Evolutionary conservation across 1,140 invertebrate species (phyloP), one percentile per base, ranked within the genome.

Genomic region (Geopemphigus sp.): DNA sequence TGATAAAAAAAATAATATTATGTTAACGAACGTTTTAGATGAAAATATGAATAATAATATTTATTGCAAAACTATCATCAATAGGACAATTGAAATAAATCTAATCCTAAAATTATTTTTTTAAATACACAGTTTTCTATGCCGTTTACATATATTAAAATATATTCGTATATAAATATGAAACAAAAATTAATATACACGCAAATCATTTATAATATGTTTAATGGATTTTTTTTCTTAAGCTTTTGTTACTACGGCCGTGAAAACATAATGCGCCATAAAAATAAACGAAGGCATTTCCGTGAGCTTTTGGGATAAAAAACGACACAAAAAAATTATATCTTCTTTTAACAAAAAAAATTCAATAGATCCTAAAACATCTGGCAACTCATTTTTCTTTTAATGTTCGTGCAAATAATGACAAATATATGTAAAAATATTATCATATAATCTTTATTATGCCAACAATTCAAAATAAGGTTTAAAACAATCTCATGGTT

Each of bases 141-240:
- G 5, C 22, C 12, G n/a, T 68, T 68, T 68, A 68, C 19, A 5
- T 45, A 22, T 24, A 12, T 66, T n/a, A 68, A 68, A 2, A 68
- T 24, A 47, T 68, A 64, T 47, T 14, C n/a, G 22, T 66, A 39
- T 39, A 39, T 47, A 8, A 12, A 45, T 66, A 6, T 64, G n/a
- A 39, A 4, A n/a, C 24, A 68, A 17, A 47, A 22, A 68, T n/a
- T 22, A 32, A 45, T 32, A 15, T 5, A 4, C 14, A 19, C 19
- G 32, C 39, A 68, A 68, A 68, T n/a, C 39, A 68, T 68, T 68
- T 68, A 68, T 47, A 68, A 47, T 22, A 24, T 68, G 39, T 68
- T 68, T 68, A 68, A 68, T 68, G 39, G 64, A 14, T 45, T 45
- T 66, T n/a, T n/a, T 57, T 66, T 47, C 14, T 1, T 19, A 45